Percentiles rank a stretch among this genome's conserved stretches.
Evolutionary conservation across 2,888 invertebrate species (phyloP).

Genomic region (Autographa pulchrina): DNA sequence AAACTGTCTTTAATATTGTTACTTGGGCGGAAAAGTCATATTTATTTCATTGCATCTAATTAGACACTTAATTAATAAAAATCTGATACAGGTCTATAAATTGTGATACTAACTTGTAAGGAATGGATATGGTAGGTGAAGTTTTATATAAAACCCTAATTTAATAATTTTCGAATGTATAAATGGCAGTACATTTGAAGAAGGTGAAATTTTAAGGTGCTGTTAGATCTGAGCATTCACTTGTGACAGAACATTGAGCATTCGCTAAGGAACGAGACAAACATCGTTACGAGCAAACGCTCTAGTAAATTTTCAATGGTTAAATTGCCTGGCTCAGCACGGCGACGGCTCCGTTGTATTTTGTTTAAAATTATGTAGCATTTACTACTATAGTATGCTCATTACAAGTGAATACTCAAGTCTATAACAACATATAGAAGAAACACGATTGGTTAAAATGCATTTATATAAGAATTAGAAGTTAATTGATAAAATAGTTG

Average conservation of each 20-base stretch:
- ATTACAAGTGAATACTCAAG: too few species aligned
- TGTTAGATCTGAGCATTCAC: too few species aligned
- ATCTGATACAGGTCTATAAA: background rate
- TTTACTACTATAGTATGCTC: too few species aligned
- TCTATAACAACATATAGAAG: background rate
- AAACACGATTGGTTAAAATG: constrained; percentile 34
- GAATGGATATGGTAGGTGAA: background rate
- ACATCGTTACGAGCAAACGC: too few species aligned
- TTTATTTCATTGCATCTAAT: background rate
- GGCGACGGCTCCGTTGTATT: too few species aligned
- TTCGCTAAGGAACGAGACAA: too few species aligned
- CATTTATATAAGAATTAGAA: constrained; percentile 7
- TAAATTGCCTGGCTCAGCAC: too few species aligned
- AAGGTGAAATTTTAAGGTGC: background rate
- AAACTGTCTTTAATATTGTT: constrained; percentile 6
- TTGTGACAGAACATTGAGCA: too few species aligned
- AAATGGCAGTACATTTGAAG: background rate
- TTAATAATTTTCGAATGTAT: background rate
- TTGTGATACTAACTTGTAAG: background rate
- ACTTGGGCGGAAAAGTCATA: constrained; percentile 23
- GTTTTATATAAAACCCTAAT: background rate
- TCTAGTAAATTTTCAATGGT: too few species aligned
- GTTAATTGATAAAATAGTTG: constrained; percentile 10
- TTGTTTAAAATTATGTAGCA: too few species aligned
- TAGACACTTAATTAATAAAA: background rate